These are phyloP conservation scores for Odocoileus virginianus DNA, from an alignment of 2,113 vertebrate species.

Conservation along the genomic window DNA sequence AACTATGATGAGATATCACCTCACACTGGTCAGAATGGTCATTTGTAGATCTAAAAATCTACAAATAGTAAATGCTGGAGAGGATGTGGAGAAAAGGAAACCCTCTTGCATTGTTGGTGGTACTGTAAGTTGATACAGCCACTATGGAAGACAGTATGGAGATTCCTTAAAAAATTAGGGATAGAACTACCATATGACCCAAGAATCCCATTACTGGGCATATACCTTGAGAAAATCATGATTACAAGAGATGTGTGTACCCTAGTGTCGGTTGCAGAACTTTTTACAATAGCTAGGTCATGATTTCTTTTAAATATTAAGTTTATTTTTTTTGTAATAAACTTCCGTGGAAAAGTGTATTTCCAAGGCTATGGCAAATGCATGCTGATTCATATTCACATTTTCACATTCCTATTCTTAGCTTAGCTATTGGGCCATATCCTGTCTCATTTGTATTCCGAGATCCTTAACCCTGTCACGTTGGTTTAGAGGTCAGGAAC, in stretches of 20 bases:
- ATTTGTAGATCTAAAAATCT: neutral
- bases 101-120: neutral
- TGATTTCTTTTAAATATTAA: constrained; percentile 6
- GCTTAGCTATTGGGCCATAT: neutral
- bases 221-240: neutral
- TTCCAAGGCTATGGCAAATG: neutral
- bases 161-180: neutral
- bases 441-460: neutral
- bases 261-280: neutral
- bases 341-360: neutral
- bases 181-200: neutral
- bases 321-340: neutral
- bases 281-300: neutral
- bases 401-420: neutral
- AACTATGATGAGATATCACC: neutral
- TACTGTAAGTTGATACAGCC: neutral
- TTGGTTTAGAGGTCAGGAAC: neutral
- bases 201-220: neutral
- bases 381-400: neutral
- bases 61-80: neutral
- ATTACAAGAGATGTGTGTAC: neutral
- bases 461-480: neutral
- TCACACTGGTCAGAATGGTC: neutral
- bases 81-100: neutral
- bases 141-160: neutral